Percentiles rank a stretch among this genome's conserved stretches.
phyloP scores from a whole-genome alignment of 2,888 invertebrate genomes.

The Tenthredo distinguenda region DNA sequence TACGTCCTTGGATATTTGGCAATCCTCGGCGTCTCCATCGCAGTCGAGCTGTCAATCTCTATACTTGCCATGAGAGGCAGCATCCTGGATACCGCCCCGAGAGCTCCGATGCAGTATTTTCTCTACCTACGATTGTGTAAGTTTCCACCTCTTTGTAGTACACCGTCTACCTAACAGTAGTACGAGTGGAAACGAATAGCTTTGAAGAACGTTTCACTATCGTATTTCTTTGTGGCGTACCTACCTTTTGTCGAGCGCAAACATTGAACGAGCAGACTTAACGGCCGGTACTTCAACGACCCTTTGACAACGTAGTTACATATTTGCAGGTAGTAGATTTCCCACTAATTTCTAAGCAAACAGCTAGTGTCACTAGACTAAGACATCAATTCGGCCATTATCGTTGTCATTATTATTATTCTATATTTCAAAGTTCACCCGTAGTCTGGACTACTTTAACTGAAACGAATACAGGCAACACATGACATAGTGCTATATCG shows the following conservation, averaged over 20 bases:
- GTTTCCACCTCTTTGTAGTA: slow-evolving; percentile 63
- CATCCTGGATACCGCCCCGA: slow-evolving; percentile 87
- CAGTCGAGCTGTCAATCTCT: slow-evolving; percentile 86
- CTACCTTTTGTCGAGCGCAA: neutral
- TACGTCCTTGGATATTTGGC: slow-evolving; percentile 83
- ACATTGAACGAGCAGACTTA: slow-evolving; percentile 6
- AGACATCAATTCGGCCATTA: neutral
- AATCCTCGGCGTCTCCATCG: slow-evolving; percentile 81
- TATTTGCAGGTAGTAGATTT: neutral
- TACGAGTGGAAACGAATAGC: slow-evolving; percentile 10
- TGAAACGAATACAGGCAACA: neutral
- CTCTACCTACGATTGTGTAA: slow-evolving; percentile 89
- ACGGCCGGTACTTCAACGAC: slow-evolving; percentile 7
- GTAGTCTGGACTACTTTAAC: neutral
- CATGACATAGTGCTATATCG: slow-evolving; percentile 1
- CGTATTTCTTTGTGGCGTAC: slow-evolving; percentile 11
- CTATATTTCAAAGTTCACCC: neutral
- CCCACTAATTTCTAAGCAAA: neutral
- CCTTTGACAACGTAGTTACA: slow-evolving; percentile 11
- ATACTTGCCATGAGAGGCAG: slow-evolving; percentile 89
- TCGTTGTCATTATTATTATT: neutral
- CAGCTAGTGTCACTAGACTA: neutral
- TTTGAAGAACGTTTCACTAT: slow-evolving; percentile 6
- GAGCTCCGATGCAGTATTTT: slow-evolving; percentile 88
- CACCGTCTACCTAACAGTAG: neutral